These are phyloP conservation scores for Crotalus horridus DNA, from an alignment of 2,113 vertebrate species.

Conservation along the genomic window DNA sequence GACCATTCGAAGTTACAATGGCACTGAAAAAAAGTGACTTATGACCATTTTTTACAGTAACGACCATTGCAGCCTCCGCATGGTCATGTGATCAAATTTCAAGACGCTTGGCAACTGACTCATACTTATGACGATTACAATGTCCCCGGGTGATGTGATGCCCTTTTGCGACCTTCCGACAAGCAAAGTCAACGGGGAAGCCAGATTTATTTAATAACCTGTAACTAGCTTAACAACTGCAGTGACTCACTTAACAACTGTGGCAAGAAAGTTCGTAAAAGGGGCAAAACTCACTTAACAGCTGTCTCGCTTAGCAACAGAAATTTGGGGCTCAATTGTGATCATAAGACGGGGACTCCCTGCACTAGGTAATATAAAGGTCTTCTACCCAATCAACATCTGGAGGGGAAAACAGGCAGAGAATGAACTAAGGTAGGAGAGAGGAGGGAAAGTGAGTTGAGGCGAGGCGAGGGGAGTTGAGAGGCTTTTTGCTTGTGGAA, in stretches of 20 bases:
- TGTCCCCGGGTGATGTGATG: background rate
- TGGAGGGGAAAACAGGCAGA: background rate
- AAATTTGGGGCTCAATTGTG: background rate
- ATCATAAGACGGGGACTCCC: background rate
- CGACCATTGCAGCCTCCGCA: background rate
- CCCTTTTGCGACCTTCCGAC: background rate
- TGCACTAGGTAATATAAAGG: background rate
- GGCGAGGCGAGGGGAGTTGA: background rate
- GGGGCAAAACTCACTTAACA: background rate
- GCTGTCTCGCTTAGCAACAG: background rate
- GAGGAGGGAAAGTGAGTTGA: background rate
- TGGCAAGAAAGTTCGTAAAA: background rate
- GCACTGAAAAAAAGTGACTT: background rate
- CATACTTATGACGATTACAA: background rate
- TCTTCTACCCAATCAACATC: background rate
- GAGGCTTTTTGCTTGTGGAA: background rate
- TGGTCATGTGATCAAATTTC: background rate
- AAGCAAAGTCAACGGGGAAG: background rate
- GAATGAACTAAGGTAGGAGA: background rate
- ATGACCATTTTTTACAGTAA: background rate
- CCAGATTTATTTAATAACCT: background rate
- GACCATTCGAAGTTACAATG: background rate
- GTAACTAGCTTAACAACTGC: background rate
- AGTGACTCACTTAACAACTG: background rate
- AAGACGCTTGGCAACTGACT: background rate